Conservation (phyloP, 2,888 invertebrate species). For the Morpho deidamia region DNA sequence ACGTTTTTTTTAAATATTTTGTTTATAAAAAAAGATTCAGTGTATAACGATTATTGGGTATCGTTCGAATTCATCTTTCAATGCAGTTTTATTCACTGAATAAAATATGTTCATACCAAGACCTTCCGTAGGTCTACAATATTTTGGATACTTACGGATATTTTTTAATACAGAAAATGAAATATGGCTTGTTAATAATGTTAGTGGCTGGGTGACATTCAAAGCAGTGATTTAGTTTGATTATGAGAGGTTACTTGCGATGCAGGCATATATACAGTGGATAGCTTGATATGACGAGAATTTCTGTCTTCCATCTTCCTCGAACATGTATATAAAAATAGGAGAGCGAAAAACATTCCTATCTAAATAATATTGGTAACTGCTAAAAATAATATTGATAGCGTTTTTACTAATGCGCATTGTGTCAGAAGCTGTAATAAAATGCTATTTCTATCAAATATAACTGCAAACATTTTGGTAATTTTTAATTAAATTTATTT, state of each 20-base stretch:
- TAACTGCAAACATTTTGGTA: no score
- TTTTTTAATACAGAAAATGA: no score
- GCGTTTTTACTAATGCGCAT: background rate
- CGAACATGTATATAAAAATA: constrained; percentile 1
- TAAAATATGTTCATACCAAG: no score
- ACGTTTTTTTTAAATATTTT: no score
- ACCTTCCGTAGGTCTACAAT: no score
- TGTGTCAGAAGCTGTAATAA: background rate
- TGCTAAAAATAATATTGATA: background rate
- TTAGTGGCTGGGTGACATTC: constrained; percentile 5
- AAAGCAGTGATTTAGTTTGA: constrained; percentile 8
- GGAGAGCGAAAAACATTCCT: background rate
- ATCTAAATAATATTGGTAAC: background rate
- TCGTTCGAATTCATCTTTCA: no score
- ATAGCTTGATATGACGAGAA: constrained; percentile 13
- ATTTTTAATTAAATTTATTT: no score
- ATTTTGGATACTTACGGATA: no score
- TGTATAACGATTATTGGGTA: no score
- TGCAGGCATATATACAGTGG: constrained; percentile 20
- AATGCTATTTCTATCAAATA: no score
- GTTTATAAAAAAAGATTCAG: no score
- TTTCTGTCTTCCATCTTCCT: constrained; percentile 19
- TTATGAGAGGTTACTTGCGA: constrained; percentile 9
- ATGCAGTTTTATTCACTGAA: no score
- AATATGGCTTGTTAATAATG: background rate